phyloP scores from a whole-genome alignment of 2,888 invertebrate genomes.

The Poecilus cupreus region DNA sequence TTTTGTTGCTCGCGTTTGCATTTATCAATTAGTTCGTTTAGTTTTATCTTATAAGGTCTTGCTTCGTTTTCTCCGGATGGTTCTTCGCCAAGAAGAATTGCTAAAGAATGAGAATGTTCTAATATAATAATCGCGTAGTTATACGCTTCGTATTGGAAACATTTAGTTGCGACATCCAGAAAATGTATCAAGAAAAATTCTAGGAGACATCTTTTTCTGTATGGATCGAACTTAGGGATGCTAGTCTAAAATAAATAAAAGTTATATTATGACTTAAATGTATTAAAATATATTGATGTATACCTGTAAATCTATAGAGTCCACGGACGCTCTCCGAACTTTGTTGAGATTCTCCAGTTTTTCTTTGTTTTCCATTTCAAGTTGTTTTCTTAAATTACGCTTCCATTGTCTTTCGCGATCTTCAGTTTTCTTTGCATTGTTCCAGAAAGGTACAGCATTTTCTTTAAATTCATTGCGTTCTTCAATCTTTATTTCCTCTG shows the following conservation, averaged over 20 bases:
- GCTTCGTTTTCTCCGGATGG: conserved; percentile 72
- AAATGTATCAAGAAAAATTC: conserved; percentile 84
- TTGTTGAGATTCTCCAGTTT: conserved; percentile 57
- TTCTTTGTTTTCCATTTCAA: conserved; percentile 47
- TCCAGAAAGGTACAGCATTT: conserved; percentile 47
- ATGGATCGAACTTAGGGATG: conserved; percentile 74
- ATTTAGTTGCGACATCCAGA: conserved; percentile 81
- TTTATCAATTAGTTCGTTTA: conserved; percentile 75
- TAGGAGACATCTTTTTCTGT: conserved; percentile 78
- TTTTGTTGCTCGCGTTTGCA: conserved; percentile 64
- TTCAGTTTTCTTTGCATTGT: conserved; percentile 63
- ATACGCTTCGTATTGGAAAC: conserved; percentile 77
- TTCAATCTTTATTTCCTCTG: conserved; percentile 35
- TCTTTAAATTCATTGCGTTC: conserved; percentile 55
- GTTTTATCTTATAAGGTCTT: conserved; percentile 73
- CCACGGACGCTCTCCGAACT: conserved; percentile 64
- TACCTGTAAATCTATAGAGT: conserved; percentile 77
- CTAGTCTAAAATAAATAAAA: conserved; percentile 67
- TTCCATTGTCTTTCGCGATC: conserved; percentile 57
- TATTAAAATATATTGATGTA: conserved; percentile 60
- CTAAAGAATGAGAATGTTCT: conserved; percentile 81
- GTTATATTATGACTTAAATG: background rate
- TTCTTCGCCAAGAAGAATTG: conserved; percentile 77
- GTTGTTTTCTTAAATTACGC: conserved; percentile 47
- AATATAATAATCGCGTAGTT: conserved; percentile 81